Evolutionary conservation across 2,888 invertebrate genomes (phyloP).

Genomic region (Pherbina coryleti): DNA sequence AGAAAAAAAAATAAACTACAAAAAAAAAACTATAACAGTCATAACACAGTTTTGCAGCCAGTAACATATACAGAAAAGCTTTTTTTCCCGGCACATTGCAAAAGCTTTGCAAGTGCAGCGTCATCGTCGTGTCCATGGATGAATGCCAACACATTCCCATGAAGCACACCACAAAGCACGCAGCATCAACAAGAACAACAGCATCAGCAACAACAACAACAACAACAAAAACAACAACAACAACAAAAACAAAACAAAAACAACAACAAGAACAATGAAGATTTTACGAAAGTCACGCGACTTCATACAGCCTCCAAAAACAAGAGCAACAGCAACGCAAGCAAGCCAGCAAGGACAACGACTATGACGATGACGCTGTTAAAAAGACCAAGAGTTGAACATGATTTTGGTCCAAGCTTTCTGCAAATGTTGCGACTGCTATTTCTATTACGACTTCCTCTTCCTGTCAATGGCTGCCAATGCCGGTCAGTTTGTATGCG

Average conservation of each 20-base stretch:
- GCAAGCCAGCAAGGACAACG: constrained; percentile 25
- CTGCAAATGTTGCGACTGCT: neutral
- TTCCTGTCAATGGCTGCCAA: neutral
- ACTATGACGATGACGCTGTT: neutral
- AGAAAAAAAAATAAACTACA: constrained; percentile 32
- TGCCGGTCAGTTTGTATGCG: constrained; percentile 11
- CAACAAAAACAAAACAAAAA: constrained; percentile 15
- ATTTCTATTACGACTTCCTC: neutral
- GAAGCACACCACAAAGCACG: neutral
- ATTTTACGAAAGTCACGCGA: constrained; percentile 42
- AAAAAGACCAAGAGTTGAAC: neutral
- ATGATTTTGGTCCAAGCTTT: neutral
- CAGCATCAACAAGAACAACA: constrained; percentile 20
- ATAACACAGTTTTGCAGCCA: neutral
- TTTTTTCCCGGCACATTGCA: neutral
- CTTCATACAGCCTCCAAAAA: constrained; percentile 27
- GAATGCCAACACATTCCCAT: constrained; percentile 10
- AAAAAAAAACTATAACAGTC: constrained; percentile 1
- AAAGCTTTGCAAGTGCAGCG: neutral
- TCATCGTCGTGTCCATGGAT: neutral
- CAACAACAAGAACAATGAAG: too few species aligned
- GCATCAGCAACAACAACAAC: constrained; percentile 9
- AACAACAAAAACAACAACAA: constrained; percentile 9
- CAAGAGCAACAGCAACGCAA: constrained; percentile 10
- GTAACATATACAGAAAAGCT: constrained; percentile 6